Conservation (phyloP, 1,140 invertebrate genomes). For the Drosophila ohnishii region DNA sequence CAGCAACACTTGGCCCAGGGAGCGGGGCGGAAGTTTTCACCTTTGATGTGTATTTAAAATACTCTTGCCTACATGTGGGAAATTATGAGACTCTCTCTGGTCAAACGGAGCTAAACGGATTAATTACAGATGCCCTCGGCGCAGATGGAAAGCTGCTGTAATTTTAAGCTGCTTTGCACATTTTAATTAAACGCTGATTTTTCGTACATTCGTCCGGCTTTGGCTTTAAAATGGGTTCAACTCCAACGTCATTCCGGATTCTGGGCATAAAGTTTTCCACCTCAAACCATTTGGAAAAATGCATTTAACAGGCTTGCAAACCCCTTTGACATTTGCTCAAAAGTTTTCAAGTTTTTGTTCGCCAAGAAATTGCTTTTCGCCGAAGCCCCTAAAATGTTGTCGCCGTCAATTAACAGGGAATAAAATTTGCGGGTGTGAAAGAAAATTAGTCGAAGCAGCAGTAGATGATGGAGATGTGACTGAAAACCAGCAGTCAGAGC, state of each 20-base stretch:
- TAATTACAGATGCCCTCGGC: conserved; percentile 36
- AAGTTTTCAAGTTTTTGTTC: conserved; percentile 47
- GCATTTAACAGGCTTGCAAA: conserved; percentile 48
- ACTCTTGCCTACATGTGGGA: conserved; percentile 64
- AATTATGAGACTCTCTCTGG: conserved; percentile 65
- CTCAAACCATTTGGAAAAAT: conserved; percentile 11
- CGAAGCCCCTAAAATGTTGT: conserved; percentile 31
- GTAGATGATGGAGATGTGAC: conserved; percentile 5
- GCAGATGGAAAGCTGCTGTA: conserved; percentile 25
- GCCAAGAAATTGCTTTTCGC: conserved; percentile 48
- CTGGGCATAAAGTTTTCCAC: neutral
- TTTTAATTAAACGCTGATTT: conserved; percentile 65
- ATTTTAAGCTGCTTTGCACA: conserved; percentile 56
- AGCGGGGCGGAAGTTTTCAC: neutral
- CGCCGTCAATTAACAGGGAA: conserved; percentile 43
- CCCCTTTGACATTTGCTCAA: conserved; percentile 41
- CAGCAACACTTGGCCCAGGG: conserved; percentile 69
- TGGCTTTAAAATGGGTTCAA: conserved; percentile 33
- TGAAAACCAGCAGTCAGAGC: neutral
- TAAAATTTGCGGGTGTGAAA: conserved; percentile 26
- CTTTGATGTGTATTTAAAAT: conserved; percentile 78
- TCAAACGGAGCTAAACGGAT: conserved; percentile 68
- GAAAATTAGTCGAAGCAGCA: conserved; percentile 13
- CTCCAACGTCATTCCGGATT: conserved; percentile 12
- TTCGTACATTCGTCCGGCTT: conserved; percentile 19